These are phyloP conservation scores for Ophioninae sp. DNA, from an alignment of 2,888 invertebrate species.

Conservation along the genomic window DNA sequence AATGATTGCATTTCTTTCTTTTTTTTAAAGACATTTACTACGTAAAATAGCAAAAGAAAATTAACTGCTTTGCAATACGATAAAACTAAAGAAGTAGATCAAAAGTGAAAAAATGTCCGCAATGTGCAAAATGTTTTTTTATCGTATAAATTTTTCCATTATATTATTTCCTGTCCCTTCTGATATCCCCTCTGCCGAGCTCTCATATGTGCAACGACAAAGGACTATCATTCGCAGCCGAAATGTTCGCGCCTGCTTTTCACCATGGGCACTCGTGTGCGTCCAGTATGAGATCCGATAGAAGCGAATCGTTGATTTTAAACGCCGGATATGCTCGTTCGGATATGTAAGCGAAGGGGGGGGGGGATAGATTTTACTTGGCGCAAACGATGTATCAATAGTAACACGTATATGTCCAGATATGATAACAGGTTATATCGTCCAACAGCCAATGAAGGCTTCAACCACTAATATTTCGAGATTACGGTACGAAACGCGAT, in stretches of 20 bases:
- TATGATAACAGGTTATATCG: constrained; percentile 36
- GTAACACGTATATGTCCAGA: constrained; percentile 13
- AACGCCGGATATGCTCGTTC: constrained; percentile 31
- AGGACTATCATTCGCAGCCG: constrained; percentile 32
- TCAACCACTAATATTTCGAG: constrained; percentile 72
- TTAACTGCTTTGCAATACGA: too few species aligned
- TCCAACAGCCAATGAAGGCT: constrained; percentile 45
- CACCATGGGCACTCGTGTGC: neutral
- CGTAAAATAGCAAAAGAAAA: too few species aligned
- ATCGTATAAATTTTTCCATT: constrained; percentile 6
- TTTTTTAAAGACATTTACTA: too few species aligned
- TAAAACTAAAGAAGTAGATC: neutral
- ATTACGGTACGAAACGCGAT: constrained; percentile 67
- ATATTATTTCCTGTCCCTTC: constrained; percentile 3
- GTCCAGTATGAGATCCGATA: constrained; percentile 14
- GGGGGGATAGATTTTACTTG: constrained; percentile 31
- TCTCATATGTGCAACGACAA: neutral
- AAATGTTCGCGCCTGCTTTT: constrained; percentile 6
- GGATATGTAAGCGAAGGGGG: constrained; percentile 16
- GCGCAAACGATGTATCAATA: constrained; percentile 24
- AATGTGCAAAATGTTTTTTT: constrained; percentile 16
- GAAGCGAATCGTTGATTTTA: constrained; percentile 27
- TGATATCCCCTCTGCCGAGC: neutral
- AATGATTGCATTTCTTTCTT: too few species aligned
- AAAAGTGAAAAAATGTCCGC: neutral